phyloP scores from a whole-genome alignment of 1,140 invertebrate genomes.

The Solenopsis fugax region DNA sequence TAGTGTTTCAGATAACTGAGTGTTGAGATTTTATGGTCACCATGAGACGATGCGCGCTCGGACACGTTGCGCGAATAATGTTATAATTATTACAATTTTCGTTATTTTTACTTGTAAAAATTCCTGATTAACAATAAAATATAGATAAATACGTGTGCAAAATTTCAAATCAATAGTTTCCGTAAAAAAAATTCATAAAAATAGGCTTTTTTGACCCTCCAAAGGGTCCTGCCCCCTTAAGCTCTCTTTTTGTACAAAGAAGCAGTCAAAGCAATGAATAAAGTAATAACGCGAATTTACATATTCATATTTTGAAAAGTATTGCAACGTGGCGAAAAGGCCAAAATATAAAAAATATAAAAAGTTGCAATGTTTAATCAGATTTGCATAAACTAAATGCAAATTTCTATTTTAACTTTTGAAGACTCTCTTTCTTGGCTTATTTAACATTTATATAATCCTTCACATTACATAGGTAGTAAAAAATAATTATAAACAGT shows the following conservation, averaged over 20 bases:
- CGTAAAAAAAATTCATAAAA: no score
- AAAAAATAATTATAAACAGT: not conserved
- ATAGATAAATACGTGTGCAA: no score
- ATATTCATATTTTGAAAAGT: not conserved
- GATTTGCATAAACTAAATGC: not conserved
- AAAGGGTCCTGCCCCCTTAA: no score
- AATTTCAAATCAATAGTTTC: no score
- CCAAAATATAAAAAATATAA: not conserved
- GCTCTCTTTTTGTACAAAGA: not conserved
- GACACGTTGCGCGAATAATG: no score
- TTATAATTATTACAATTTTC: no score
- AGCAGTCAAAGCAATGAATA: not conserved
- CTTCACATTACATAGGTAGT: not conserved
- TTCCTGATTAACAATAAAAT: no score
- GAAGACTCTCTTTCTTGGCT: not conserved
- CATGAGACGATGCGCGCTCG: no score
- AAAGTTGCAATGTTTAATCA: not conserved
- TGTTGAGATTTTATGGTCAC: no score
- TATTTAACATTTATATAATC: conserved; percentile 7
- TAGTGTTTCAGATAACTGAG: no score
- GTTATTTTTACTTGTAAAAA: no score
- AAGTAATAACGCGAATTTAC: not conserved
- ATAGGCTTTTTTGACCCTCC: no score
- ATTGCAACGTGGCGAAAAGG: not conserved
- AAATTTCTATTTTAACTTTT: not conserved